These are phyloP conservation scores for Macrosiphum euphorbiae DNA, from an alignment of 2,888 invertebrate species.

Conservation along the genomic window DNA sequence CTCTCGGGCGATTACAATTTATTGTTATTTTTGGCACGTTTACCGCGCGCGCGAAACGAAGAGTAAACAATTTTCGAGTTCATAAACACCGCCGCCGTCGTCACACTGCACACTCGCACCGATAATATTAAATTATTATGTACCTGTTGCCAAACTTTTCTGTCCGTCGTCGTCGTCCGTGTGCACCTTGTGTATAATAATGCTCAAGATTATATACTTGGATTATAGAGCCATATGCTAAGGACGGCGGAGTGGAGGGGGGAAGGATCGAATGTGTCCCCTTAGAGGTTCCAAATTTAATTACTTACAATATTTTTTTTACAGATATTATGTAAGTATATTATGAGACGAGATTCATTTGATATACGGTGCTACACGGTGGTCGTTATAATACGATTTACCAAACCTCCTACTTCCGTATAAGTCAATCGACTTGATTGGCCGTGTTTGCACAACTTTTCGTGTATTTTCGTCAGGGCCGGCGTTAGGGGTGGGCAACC, in stretches of 20 bases:
- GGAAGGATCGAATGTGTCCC: not conserved
- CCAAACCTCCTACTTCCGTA: not conserved
- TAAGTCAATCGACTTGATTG: not conserved
- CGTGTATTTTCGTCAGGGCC: too few relatives aligned
- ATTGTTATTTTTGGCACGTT: constrained; percentile 61
- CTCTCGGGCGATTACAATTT: constrained; percentile 43
- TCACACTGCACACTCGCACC: not conserved
- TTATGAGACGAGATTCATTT: not conserved
- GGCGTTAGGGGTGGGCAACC: too few relatives aligned
- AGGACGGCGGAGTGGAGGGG: not conserved
- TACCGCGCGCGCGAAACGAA: not conserved
- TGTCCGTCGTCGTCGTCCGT: not conserved
- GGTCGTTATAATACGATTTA: not conserved
- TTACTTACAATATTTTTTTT: not conserved
- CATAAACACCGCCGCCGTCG: not conserved
- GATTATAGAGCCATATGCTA: not conserved
- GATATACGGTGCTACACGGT: not conserved
- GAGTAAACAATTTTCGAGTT: constrained; percentile 54
- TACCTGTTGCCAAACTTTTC: constrained; percentile 43
- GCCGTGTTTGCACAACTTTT: too few relatives aligned
- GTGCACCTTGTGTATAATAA: not conserved
- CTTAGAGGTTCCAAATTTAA: not conserved
- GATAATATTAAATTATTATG: not conserved
- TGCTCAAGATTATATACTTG: not conserved
- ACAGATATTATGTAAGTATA: not conserved